These are phyloP conservation scores for Dolichotis patagonum DNA, from an alignment of 2,113 vertebrate genomes.

Conservation along the genomic window DNA sequence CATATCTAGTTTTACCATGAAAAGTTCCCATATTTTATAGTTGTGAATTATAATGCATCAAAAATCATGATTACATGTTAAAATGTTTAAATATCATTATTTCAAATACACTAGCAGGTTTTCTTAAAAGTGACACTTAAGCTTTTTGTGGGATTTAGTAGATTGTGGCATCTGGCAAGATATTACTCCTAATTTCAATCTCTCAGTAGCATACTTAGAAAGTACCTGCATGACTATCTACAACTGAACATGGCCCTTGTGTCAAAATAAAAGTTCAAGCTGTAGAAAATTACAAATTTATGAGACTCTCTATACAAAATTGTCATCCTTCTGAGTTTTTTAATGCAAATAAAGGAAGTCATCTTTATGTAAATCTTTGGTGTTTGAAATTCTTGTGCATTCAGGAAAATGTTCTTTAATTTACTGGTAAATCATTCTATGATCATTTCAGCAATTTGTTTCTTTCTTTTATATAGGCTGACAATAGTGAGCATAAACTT, in stretches of 20 bases:
- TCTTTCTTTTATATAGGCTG: neutral
- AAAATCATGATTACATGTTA: conserved; percentile 11
- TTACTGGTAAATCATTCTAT: conserved; percentile 61
- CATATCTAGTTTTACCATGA: neutral
- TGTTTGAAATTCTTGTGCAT: conserved; percentile 49
- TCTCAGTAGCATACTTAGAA: neutral
- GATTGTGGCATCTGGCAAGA: neutral
- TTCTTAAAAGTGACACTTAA: conserved; percentile 46
- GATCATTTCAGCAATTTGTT: conserved; percentile 64
- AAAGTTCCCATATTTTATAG: neutral
- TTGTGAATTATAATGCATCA: neutral
- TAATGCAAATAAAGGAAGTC: conserved; percentile 57
- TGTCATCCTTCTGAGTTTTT: neutral
- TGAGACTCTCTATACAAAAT: neutral
- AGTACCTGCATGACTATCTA: conserved; percentile 24
- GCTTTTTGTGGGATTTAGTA: neutral
- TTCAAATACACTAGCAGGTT: neutral
- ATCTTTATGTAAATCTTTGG: conserved; percentile 43
- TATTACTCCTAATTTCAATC: conserved; percentile 48
- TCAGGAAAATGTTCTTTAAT: conserved; percentile 59
- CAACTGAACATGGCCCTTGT: neutral
- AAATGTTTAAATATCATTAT: neutral
- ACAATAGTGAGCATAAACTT: neutral
- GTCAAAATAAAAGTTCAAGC: conserved; percentile 67
- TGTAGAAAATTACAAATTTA: conserved; percentile 38